Percentiles rank a stretch among this genome's conserved stretches.
Evolutionary conservation across 2,113 vertebrate genomes (phyloP).

Genomic region (Raja brachyura): DNA sequence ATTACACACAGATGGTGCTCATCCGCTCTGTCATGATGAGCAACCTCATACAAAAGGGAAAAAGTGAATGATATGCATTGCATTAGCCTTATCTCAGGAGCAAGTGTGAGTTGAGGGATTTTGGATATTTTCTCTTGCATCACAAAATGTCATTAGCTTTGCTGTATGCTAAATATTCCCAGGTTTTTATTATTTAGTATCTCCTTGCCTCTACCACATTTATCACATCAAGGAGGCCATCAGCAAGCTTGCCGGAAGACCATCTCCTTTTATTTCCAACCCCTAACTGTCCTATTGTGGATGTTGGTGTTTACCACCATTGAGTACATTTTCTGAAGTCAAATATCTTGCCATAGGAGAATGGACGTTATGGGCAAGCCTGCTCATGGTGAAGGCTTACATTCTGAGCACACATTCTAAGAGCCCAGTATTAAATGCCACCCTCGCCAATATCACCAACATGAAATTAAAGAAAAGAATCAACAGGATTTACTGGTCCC

Average conservation of each 20-base stretch:
- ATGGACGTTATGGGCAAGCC: neutral
- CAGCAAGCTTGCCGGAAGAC: neutral
- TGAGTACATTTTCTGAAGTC: neutral
- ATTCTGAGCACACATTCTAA: neutral
- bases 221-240: neutral
- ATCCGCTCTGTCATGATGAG: neutral
- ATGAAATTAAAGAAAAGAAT: neutral
- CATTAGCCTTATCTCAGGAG: neutral
- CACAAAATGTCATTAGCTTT: neutral
- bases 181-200: neutral
- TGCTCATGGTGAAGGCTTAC: too few species aligned
- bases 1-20: neutral
- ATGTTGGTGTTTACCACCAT: neutral
- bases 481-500: neutral
- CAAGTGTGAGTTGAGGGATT: neutral
- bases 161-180: neutral
- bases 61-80: neutral
- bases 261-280: neutral
- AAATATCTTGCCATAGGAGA: neutral
- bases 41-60: neutral
- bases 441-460: neutral
- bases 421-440: neutral
- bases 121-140: neutral
- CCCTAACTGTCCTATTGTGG: neutral
- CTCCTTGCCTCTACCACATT: neutral